Evolutionary conservation across 2,888 invertebrate genomes (phyloP).

Genomic region (Conops quadrifasciatus): DNA sequence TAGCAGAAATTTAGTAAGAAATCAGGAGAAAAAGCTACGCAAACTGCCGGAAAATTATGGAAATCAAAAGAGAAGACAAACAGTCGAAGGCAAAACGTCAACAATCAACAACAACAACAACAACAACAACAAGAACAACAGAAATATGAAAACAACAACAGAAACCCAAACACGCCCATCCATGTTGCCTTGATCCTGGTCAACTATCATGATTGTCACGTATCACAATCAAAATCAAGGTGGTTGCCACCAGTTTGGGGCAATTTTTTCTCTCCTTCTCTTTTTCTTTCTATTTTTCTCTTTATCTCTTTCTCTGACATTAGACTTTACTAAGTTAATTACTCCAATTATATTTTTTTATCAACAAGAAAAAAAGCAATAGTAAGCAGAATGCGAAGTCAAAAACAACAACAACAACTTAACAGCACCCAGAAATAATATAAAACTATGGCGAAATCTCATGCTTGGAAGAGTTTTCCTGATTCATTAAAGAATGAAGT

Average conservation of each 20-base stretch:
- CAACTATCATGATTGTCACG: no score
- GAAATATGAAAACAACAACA: background rate
- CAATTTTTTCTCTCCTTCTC: background rate
- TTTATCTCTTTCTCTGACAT: no score
- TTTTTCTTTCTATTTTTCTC: background rate
- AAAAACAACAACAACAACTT: no score
- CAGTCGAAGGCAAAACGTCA: background rate
- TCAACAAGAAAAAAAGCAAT: no score
- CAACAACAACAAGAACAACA: background rate
- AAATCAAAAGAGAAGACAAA: background rate
- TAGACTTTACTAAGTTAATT: no score
- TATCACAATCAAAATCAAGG: slow-evolving; percentile 12
- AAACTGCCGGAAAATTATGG: background rate
- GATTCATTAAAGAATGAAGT: no score
- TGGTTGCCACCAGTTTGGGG: slow-evolving; percentile 18
- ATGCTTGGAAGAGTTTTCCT: no score
- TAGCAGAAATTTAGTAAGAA: background rate
- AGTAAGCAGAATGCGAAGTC: no score
- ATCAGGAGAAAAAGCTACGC: background rate
- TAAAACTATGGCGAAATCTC: no score
- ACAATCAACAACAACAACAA: background rate
- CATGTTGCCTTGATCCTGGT: no score
- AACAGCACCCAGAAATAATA: no score
- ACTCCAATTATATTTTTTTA: no score
- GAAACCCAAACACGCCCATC: background rate